Conservation (phyloP, 2,113 vertebrate species). For the Actenoides hombroni region DNA sequence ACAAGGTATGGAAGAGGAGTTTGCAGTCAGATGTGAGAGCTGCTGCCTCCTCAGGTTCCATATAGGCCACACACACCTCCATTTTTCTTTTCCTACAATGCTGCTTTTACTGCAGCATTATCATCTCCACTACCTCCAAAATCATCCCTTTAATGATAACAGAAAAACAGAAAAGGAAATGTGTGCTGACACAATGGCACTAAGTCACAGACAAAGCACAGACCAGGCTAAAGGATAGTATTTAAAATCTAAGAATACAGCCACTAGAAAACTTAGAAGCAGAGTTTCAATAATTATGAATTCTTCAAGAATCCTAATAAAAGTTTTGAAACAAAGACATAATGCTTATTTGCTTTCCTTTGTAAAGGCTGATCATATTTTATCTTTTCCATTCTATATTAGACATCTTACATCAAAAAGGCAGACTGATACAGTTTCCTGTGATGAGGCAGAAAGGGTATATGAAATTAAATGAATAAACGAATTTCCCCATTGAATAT, state of each 20-base stretch:
- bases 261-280: not conserved
- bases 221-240: not conserved
- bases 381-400: not conserved
- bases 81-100: not conserved
- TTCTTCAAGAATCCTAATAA: not conserved
- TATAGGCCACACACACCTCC: not conserved
- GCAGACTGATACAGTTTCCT: not conserved
- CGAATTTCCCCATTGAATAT: not conserved
- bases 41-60: not conserved
- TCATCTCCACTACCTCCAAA: not conserved
- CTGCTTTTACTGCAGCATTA: not conserved
- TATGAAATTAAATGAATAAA: not conserved
- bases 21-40: not conserved
- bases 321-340: not conserved
- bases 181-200: not conserved
- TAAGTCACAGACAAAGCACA: not conserved
- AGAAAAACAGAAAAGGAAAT: not conserved
- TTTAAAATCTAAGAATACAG: not conserved
- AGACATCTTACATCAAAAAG: not conserved
- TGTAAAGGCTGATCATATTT: not conserved
- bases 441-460: not conserved
- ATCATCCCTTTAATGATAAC: not conserved
- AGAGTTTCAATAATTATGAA: not conserved
- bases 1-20: not conserved
- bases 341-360: not conserved